Evolutionary conservation across 2,888 invertebrate genomes (phyloP).

Genomic region (Thalpophila matura): DNA sequence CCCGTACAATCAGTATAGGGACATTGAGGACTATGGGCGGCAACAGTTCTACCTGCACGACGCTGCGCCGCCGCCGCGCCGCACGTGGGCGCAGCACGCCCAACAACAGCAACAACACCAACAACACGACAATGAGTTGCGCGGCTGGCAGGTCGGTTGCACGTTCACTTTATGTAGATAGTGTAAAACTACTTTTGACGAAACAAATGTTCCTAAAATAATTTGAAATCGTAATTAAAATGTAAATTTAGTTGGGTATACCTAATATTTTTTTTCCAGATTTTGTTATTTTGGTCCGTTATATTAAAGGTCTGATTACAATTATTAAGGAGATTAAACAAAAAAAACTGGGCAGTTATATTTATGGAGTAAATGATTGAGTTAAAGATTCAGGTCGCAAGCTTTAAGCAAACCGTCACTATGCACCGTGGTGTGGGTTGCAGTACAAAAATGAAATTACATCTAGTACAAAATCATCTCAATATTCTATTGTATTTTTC

Average conservation of each 20-base stretch:
- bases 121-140: slow-evolving; percentile 91
- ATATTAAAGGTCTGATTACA: too few relatives aligned
- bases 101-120: slow-evolving; percentile 78
- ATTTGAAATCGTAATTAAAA: too few relatives aligned
- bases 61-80: slow-evolving; percentile 89
- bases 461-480: background rate
- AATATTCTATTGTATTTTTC: slow-evolving; percentile 49
- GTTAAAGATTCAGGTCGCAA: slow-evolving; percentile 25
- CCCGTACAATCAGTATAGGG: slow-evolving; percentile 74
- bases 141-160: slow-evolving; percentile 85
- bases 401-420: slow-evolving; percentile 42
- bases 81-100: slow-evolving; percentile 93
- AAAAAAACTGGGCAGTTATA: background rate
- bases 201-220: too few relatives aligned
- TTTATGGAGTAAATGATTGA: slow-evolving; percentile 6
- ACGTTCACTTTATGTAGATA: slow-evolving; percentile 28
- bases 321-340: too few relatives aligned
- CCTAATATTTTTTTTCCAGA: too few relatives aligned
- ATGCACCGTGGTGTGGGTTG: slow-evolving; percentile 57
- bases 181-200: too few relatives aligned
- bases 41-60: slow-evolving; percentile 95
- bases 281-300: too few relatives aligned
- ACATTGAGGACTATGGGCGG: slow-evolving; percentile 73
- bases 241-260: too few relatives aligned
- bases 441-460: slow-evolving; percentile 3